phyloP scores from a whole-genome alignment of 2,888 invertebrate genomes.

The Napeogenes inachia region DNA sequence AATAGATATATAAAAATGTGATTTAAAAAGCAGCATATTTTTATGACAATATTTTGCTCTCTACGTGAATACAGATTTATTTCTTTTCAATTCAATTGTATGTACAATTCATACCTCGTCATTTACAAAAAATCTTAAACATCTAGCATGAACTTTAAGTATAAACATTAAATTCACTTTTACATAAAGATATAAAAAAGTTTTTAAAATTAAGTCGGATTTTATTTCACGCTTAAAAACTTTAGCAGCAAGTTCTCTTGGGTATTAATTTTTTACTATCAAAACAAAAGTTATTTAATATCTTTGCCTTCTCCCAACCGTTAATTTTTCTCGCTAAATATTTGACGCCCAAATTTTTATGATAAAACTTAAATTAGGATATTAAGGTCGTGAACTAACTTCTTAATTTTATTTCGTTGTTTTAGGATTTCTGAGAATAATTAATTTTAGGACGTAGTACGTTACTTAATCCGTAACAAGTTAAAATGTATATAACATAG shows the following conservation, averaged over 20 bases:
- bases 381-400: slow-evolving; percentile 14
- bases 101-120: too few species aligned
- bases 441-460: too few species aligned
- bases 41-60: too few species aligned
- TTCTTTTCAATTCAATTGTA: too few species aligned
- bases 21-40: too few species aligned
- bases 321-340: slow-evolving; percentile 8
- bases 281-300: slow-evolving; percentile 29
- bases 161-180: slow-evolving; percentile 3
- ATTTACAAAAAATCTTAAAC: too few species aligned
- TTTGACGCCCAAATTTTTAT: slow-evolving; percentile 17
- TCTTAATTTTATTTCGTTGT: slow-evolving; percentile 9
- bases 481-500: too few species aligned
- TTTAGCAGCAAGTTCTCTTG: slow-evolving; percentile 21
- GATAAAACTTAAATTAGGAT: slow-evolving; percentile 19
- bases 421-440: too few species aligned
- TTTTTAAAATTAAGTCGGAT: slow-evolving; percentile 19
- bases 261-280: slow-evolving; percentile 30
- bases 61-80: too few species aligned
- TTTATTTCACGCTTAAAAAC: slow-evolving; percentile 30
- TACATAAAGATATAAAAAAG: slow-evolving; percentile 16
- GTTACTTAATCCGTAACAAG: too few species aligned
- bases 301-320: background rate
- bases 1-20: too few species aligned
- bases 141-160: too few species aligned